Base-by-base conservation (phyloP, 2,797 vertebrate genomes). In the Diplodus puntazzo region DNA sequence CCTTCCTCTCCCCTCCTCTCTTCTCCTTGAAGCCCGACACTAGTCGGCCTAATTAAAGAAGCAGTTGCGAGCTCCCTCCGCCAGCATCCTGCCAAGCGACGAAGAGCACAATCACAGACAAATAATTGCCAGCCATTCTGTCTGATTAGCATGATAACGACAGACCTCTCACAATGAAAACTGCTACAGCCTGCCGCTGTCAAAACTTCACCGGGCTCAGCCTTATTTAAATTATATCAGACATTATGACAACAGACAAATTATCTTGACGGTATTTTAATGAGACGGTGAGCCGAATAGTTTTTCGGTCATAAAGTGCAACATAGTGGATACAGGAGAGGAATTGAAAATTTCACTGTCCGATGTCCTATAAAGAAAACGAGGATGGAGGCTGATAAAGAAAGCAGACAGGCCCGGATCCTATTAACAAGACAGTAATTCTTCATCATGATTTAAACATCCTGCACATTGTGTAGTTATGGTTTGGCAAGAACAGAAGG, bases 141-240 rank as follows among this genome's bases (percentile, higher is more conserved):
- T 89, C 77, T 88, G 87, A 95, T 94, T 92, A 92, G 77, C 88
- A 87, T 77, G 82, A 92, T 88, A 90, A 89, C 52, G 52, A 60
- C 76, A 17, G 79, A 73, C 54, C 60, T 80, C 76, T 84, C 49
- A 20, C 67, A 2, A 69, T 27, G 71, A 77, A 75, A 81, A 79
- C 43, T 17, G 63, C 49, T 2, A 3, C 30, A 25, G 65, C 66
- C 52, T 65, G 57, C 65, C 52, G 2, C 21, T 65, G 84, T 82
- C 80, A 81, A 66, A 84, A 81, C 66, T 0, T 23, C 65, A 21
- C 60, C 27, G 17, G 50, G 27, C 62, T 78, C 42, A 4, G 42
- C 58, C 58, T 72, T 64, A 43, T 70, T 84, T 76, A 61, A 88
- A 84, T 63, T 11, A 74, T 61, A 69, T 17, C 59, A 63, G 63